phyloP scores from a whole-genome alignment of 2,888 invertebrate species.

The Cerastis rubricosa region DNA sequence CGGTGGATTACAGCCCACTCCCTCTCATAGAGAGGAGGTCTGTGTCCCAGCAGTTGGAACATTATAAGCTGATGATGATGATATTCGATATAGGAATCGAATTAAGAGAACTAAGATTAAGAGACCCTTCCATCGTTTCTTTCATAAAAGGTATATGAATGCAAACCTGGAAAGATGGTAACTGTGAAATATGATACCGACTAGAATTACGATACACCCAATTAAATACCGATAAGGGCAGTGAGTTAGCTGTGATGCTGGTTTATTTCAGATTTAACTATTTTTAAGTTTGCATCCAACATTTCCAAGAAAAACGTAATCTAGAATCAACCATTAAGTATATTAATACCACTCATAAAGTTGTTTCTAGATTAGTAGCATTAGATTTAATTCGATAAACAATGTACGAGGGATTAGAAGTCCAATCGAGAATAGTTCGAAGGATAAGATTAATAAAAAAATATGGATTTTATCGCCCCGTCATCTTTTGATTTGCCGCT shows the following conservation, averaged over 20 bases:
- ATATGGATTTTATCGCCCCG: background rate
- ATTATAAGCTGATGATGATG: too few relatives aligned
- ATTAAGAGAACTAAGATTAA: too few relatives aligned
- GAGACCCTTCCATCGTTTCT: too few relatives aligned
- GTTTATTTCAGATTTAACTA: background rate
- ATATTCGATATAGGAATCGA: too few relatives aligned
- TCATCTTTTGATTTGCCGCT: conserved; percentile 21
- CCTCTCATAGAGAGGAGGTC: too few relatives aligned
- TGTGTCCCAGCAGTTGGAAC: too few relatives aligned
- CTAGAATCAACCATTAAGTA: conserved; percentile 4
- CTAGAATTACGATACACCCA: background rate
- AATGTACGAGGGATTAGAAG: conserved; percentile 9
- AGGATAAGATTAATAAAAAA: background rate
- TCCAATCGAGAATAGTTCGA: background rate
- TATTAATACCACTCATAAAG: conserved; percentile 2
- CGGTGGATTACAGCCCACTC: too few relatives aligned
- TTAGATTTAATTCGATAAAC: conserved; percentile 23
- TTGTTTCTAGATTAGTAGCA: conserved; percentile 13
- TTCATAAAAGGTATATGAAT: too few relatives aligned
- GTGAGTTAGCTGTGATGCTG: too few relatives aligned
- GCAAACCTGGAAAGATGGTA: too few relatives aligned
- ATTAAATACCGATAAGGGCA: too few relatives aligned
- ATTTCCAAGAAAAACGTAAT: conserved; percentile 15
- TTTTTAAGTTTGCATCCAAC: background rate
- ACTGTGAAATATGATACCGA: background rate